Percentiles rank a stretch among this genome's conserved stretches.
phyloP scores from a whole-genome alignment of 1,140 invertebrate genomes.

The Zaprionus camerounensis region DNA sequence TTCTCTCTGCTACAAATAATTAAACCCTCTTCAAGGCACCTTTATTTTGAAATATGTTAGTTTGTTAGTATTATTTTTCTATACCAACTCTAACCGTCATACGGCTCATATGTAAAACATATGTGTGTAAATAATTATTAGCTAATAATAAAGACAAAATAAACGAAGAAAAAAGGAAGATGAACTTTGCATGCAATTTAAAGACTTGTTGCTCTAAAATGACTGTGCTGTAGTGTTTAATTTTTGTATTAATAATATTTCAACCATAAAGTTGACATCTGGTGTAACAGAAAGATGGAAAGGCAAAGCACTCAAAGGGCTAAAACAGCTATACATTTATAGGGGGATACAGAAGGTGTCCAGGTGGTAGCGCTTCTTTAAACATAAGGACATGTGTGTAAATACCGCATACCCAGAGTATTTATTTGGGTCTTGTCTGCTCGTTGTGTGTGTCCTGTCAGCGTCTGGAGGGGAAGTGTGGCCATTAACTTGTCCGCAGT shows the following conservation, averaged over 20 bases:
- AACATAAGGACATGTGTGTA: neutral
- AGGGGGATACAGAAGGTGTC: neutral
- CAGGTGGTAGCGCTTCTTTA: neutral
- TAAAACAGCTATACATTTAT: neutral
- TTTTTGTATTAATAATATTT: neutral
- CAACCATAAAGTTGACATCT: neutral
- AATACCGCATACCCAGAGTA: neutral
- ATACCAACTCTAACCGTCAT: too few species aligned
- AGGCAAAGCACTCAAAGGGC: neutral
- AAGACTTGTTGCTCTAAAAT: neutral
- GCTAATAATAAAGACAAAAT: too few species aligned
- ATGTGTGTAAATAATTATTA: too few species aligned
- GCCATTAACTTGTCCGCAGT: constrained; percentile 18
- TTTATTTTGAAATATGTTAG: too few species aligned
- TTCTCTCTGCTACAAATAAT: too few species aligned
- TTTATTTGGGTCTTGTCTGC: constrained; percentile 6
- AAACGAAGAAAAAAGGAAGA: too few species aligned
- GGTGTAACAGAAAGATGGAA: neutral
- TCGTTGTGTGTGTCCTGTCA: constrained; percentile 11
- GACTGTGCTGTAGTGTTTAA: neutral
- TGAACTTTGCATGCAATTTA: too few species aligned
- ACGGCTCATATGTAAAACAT: too few species aligned
- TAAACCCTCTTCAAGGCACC: too few species aligned
- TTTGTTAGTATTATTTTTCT: too few species aligned
- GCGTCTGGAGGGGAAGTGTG: constrained; percentile 21